Percentiles rank a stretch among this genome's conserved stretches.
These are phyloP conservation scores for Papilio demoleus DNA, from an alignment of 2,888 invertebrate genomes.

Conservation along the genomic window DNA sequence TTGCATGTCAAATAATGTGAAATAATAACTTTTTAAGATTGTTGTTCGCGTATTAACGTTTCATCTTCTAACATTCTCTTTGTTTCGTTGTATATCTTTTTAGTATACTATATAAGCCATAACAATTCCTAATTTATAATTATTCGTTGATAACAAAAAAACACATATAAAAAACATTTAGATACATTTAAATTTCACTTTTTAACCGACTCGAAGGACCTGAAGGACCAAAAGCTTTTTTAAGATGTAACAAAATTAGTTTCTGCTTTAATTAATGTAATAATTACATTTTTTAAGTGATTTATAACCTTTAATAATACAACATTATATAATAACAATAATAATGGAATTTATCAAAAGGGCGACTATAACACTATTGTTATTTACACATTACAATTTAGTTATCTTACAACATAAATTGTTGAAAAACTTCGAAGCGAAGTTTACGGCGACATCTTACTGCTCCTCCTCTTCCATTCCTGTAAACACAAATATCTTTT, in stretches of 20 bases:
- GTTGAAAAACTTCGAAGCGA: background rate
- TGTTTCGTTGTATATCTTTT: too few species aligned
- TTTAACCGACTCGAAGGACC: constrained; percentile 1
- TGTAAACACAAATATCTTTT: background rate
- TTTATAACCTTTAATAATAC: background rate
- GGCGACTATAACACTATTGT: background rate
- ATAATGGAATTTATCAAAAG: background rate
- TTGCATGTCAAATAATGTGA: too few species aligned
- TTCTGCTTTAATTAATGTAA: background rate
- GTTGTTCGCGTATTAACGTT: too few species aligned
- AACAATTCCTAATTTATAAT: too few species aligned
- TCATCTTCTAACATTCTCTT: too few species aligned
- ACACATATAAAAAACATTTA: background rate
- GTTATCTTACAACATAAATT: background rate
- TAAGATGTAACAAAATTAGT: background rate
- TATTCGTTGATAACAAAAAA: too few species aligned
- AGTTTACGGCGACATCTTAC: background rate
- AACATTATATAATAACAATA: background rate
- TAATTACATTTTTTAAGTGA: background rate
- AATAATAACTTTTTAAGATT: too few species aligned
- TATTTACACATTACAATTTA: constrained; percentile 1
- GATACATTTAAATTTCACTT: background rate
- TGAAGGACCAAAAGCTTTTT: background rate
- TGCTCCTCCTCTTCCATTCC: constrained; percentile 3
- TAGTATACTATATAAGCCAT: too few species aligned